Evolutionary conservation across 2,113 vertebrate genomes (phyloP).

Genomic region (Tragelaphus buxtoni): DNA sequence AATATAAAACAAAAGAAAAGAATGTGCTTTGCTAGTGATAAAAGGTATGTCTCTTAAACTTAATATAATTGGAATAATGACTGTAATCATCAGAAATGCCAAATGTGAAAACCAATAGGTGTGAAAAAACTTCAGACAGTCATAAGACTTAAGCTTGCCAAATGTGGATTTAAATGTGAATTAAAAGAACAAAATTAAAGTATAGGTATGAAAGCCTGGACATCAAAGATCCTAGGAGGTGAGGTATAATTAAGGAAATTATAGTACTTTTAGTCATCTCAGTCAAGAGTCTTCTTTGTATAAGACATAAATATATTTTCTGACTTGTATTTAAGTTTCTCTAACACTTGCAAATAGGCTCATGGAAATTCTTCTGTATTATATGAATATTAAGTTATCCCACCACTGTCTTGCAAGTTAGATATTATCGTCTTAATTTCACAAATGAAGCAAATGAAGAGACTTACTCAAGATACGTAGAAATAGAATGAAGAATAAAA

Average conservation of each 20-base stretch:
- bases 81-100: neutral
- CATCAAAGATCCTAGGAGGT: constrained; percentile 3
- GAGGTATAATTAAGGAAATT: constrained; percentile 49
- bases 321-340: constrained; percentile 5
- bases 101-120: constrained; percentile 42
- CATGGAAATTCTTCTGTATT: neutral
- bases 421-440: neutral
- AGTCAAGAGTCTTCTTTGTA: constrained; percentile 24
- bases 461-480: neutral
- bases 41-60: neutral
- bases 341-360: neutral
- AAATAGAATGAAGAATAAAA: neutral
- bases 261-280: constrained; percentile 15
- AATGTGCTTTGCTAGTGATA: neutral
- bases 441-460: neutral
- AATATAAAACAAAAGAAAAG: neutral
- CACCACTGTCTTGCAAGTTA: neutral
- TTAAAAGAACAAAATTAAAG: constrained; percentile 39
- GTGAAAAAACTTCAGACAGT: neutral
- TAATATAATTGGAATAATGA: constrained; percentile 19
- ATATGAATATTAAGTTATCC: neutral
- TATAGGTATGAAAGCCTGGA: neutral
- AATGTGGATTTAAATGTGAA: constrained; percentile 8
- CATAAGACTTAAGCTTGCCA: constrained; percentile 4
- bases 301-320: constrained; percentile 17